A percentile compares a stretch with the other conserved stretches of the same genome.
Evolutionary conservation across 2,797 vertebrate species (phyloP).

Genomic region (Gambelia wislizenii): DNA sequence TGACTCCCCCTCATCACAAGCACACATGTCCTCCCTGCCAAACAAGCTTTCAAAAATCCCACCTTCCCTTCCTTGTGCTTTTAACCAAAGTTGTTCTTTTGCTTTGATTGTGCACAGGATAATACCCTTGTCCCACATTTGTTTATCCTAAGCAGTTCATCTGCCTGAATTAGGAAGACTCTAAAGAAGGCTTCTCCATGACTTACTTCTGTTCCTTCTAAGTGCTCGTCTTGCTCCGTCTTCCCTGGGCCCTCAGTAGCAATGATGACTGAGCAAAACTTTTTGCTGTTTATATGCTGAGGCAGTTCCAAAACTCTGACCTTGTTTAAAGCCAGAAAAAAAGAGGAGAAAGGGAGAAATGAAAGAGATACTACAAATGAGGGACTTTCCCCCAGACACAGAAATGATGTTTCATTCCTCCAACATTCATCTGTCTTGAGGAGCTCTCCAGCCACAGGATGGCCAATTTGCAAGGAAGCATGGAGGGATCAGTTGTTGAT

Average conservation of each 20-base stretch:
- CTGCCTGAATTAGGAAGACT: background rate
- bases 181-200: background rate
- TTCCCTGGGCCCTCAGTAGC: background rate
- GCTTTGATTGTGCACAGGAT: background rate
- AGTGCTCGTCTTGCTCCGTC: background rate
- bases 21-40: background rate
- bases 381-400: background rate
- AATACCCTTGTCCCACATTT: background rate
- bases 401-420: background rate
- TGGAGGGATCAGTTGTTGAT: background rate
- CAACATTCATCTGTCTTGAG: background rate
- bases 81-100: background rate
- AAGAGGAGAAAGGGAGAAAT: background rate
- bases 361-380: background rate
- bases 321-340: background rate
- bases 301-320: conserved; percentile 13
- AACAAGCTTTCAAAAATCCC: background rate
- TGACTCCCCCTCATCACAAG: background rate
- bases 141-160: background rate
- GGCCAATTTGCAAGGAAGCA: background rate
- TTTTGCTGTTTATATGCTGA: conserved; percentile 26
- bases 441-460: background rate
- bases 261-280: conserved; percentile 3
- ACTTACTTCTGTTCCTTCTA: conserved; percentile 19
- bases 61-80: background rate